Percentiles rank a stretch among this genome's conserved stretches.
These are phyloP conservation scores for Upupa epops DNA, from an alignment of 2,113 vertebrate genomes.

Conservation along the genomic window DNA sequence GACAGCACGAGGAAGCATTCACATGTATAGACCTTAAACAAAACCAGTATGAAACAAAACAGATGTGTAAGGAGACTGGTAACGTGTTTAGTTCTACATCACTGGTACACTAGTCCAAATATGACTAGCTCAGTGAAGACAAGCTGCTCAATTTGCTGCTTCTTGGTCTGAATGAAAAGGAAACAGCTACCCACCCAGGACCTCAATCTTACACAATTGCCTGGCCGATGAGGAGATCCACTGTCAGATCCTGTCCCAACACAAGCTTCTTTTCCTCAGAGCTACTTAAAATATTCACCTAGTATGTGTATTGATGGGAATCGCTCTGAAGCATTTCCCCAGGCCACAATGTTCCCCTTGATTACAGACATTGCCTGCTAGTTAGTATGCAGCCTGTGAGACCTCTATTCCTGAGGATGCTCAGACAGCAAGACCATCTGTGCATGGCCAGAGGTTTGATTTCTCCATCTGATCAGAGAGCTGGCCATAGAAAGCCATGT, in stretches of 20 bases:
- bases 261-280: background rate
- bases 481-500: background rate
- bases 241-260: background rate
- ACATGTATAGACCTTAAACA: background rate
- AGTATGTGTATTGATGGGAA: background rate
- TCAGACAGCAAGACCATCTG: conserved; percentile 2
- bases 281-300: background rate
- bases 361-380: background rate
- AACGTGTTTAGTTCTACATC: background rate
- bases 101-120: background rate
- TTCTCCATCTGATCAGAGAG: background rate
- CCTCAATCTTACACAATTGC: background rate
- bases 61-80: background rate
- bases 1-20: background rate
- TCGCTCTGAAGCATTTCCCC: background rate
- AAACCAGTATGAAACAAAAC: background rate
- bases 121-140: background rate
- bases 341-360: background rate
- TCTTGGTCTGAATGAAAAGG: background rate
- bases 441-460: background rate
- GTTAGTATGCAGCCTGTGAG: background rate
- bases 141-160: background rate
- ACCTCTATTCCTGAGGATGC: background rate
- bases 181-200: background rate
- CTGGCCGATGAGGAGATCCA: background rate